Evolutionary conservation across 2,113 vertebrate genomes (phyloP).

Genomic region (Electrona antarctica): DNA sequence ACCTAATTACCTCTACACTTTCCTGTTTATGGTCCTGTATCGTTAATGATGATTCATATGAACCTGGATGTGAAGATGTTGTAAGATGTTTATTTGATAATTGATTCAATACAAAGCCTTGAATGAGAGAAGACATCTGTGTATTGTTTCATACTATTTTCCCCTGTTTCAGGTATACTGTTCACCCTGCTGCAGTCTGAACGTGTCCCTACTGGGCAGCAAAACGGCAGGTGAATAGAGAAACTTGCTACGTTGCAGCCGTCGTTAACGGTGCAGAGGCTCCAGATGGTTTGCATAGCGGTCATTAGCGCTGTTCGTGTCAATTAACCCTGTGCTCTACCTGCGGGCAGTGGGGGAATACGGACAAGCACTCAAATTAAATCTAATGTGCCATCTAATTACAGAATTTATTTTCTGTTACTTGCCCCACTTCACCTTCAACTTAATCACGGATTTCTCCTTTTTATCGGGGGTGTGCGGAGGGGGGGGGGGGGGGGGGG

Average conservation of each 20-base stretch:
- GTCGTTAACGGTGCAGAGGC: not conserved
- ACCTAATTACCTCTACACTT: too few relatives aligned
- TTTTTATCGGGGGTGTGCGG: conserved; percentile 36
- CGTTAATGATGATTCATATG: too few relatives aligned
- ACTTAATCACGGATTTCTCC: conserved; percentile 58
- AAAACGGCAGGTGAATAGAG: not conserved
- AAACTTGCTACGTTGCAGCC: not conserved
- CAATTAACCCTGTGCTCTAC: conserved; percentile 42
- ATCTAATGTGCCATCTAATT: conserved; percentile 58
- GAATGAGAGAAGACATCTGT: too few relatives aligned
- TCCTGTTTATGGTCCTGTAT: too few relatives aligned
- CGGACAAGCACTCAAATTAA: conserved; percentile 43
- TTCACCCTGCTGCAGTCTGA: not conserved
- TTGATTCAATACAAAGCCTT: too few relatives aligned
- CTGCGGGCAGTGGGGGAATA: conserved; percentile 48
- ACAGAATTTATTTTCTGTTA: conserved; percentile 53
- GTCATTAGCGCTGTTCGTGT: conserved; percentile 52
- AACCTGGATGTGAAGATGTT: too few relatives aligned
- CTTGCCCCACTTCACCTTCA: conserved; percentile 48
- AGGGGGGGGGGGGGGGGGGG: conserved; percentile 35
- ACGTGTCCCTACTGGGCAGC: not conserved
- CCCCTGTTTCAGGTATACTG: not conserved
- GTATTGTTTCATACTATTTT: too few relatives aligned
- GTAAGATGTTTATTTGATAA: too few relatives aligned
- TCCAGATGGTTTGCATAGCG: conserved; percentile 25